Percentiles rank a stretch among this genome's conserved stretches.
Conservation (phyloP, 2,888 invertebrate species). For the Camponotus fellah region DNA sequence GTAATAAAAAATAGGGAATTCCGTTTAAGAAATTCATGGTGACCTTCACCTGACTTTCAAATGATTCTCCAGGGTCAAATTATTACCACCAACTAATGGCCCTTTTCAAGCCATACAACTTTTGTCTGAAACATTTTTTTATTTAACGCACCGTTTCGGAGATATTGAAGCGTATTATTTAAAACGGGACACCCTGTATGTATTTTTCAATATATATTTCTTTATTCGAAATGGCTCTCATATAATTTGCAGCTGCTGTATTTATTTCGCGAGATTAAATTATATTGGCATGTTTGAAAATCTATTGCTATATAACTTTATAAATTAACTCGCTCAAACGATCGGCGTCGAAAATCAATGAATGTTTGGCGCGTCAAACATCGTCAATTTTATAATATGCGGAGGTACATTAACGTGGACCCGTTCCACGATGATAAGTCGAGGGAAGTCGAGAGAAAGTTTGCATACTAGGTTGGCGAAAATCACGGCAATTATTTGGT, state of each 20-base stretch:
- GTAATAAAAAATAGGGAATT: no score
- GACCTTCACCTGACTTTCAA: no score
- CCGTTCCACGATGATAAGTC: conserved; percentile 37
- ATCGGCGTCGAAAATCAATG: conserved; percentile 54
- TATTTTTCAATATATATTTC: not conserved
- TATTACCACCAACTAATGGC: no score
- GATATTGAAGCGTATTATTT: no score
- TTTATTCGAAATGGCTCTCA: not conserved
- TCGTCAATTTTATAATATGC: conserved; percentile 16
- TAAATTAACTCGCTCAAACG: conserved; percentile 45
- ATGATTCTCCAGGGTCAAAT: no score
- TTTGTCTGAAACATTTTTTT: no score
- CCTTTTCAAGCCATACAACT: no score
- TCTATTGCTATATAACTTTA: not conserved
- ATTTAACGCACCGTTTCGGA: no score
- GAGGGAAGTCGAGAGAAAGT: conserved; percentile 24
- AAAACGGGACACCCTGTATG: no score
- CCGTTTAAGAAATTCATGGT: no score
- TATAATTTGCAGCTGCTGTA: not conserved
- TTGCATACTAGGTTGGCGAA: not conserved
- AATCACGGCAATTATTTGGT: conserved; percentile 25
- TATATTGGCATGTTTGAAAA: conserved; percentile 1
- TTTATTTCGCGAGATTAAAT: not conserved
- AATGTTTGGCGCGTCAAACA: conserved; percentile 46
- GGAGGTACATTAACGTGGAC: conserved; percentile 34